Base-by-base conservation (phyloP, 2,888 invertebrate species). In the Mythimna vitellina region DNA sequence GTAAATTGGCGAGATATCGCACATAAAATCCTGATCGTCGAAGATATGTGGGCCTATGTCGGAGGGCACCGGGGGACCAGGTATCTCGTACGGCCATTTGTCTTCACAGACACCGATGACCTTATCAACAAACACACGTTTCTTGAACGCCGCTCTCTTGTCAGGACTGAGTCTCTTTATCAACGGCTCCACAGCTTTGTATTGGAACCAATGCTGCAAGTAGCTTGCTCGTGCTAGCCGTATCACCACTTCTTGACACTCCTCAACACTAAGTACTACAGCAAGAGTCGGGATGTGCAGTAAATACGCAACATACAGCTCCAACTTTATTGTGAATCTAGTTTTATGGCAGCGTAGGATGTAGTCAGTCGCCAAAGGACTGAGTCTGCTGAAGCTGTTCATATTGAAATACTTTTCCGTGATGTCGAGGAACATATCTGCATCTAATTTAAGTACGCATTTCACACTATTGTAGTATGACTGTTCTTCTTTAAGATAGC, bases 251-350 rank as follows among this genome's bases (percentile, higher is more conserved):
- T 90, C 85, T 80, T 91, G 90, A 29, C 89, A 89, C 78, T 94
- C 92, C 3, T 89, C 86, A 32, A 73, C 76, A 14, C 62, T 88
- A n/a, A 94, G 86, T 65, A 80, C 85, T 61, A 73, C 75, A 6
- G 92, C 92, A 49, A 93, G 62, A 1, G 90, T 87, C n/a, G 88
- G 84, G n/a, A 88, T 82, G 73, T 93, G 78, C 12, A 94, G 83
- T 35, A 93, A 70, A 78, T 84, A 86, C 6, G 79, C 85, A 4
- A 88, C 80, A 65, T 93, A 93, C 8, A 93, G 77, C 73, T 92
- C 93, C 0, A 88, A 79, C 78, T 93, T 93, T 1, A 74, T 82
- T 29, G 83, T 62, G 63, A 92, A 89, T 67, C 90, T 90, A 22
- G 78, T 64, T 79, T 89, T 93, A 65, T 88, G 89, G 46, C 86